phyloP scores from a whole-genome alignment of 37 sponge, comb jelly and placozoan genomes.

The Axinella damicornis region DNA sequence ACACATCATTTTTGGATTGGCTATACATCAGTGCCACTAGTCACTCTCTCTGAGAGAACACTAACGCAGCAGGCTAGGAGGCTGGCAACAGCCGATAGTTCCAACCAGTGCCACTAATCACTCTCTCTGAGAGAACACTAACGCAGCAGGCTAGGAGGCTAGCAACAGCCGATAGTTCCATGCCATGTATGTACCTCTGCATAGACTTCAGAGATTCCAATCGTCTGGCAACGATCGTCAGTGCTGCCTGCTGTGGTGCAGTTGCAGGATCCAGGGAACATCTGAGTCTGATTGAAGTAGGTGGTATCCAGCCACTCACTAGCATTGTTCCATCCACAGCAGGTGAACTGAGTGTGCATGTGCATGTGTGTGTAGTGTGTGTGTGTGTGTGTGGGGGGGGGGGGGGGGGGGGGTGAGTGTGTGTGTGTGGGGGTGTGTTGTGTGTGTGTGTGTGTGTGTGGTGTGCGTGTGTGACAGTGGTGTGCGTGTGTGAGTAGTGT shows the following conservation, averaged over 20 bases:
- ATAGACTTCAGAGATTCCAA: too few relatives aligned
- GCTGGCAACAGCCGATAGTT: too few relatives aligned
- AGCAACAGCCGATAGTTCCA: too few relatives aligned
- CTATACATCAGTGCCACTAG: too few relatives aligned
- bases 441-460: neutral
- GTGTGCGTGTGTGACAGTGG: neutral
- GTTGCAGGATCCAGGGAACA: conserved; percentile 33
- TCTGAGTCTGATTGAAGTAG: neutral
- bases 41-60: too few relatives aligned
- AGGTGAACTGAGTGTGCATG: conserved; percentile 19
- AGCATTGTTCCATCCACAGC: conserved; percentile 49
- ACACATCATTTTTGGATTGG: too few relatives aligned
- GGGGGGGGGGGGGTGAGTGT: neutral
- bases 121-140: too few relatives aligned
- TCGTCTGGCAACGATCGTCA: too few relatives aligned
- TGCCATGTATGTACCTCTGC: too few relatives aligned
- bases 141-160: too few relatives aligned
- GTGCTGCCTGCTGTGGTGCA: conserved; percentile 12
- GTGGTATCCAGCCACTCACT: conserved; percentile 3
- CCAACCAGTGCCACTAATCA: too few relatives aligned
- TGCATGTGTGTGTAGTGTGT: neutral
- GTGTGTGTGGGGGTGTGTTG: conserved; percentile 5
- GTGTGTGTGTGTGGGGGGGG: neutral
- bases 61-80: too few relatives aligned
- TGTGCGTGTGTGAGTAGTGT: neutral